These are phyloP conservation scores for Coregonus sp. DNA, from an alignment of 2,797 vertebrate genomes.

Conservation along the genomic window DNA sequence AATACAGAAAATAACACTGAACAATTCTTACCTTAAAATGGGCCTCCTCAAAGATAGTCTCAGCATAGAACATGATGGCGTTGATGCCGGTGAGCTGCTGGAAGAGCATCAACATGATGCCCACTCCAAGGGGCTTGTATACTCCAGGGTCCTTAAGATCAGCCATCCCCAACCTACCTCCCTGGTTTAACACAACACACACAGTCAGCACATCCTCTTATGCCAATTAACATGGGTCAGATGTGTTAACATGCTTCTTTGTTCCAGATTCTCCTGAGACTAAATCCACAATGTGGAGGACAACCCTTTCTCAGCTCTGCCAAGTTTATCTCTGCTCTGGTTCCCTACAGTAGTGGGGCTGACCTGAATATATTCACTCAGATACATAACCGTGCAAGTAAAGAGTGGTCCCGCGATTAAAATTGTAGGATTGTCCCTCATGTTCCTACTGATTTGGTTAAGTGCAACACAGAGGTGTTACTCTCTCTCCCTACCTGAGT, in stretches of 20 bases:
- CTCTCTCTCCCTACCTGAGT: neutral
- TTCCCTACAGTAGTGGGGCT: neutral
- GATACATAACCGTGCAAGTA: too few species aligned
- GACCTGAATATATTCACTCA: neutral
- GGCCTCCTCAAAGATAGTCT: slow-evolving; percentile 88
- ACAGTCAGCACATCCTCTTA: neutral
- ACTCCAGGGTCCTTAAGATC: slow-evolving; percentile 80
- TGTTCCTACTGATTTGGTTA: neutral
- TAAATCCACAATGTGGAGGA: neutral
- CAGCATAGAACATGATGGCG: slow-evolving; percentile 92
- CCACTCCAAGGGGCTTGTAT: slow-evolving; percentile 87
- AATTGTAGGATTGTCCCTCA: neutral
- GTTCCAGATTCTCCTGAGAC: neutral
- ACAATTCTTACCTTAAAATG: slow-evolving; percentile 79
- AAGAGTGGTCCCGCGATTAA: neutral
- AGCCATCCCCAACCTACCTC: slow-evolving; percentile 66
- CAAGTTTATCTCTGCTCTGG: neutral
- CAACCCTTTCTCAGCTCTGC: neutral
- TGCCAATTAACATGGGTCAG: neutral
- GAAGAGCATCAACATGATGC: slow-evolving; percentile 86
- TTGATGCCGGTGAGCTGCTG: slow-evolving; percentile 94
- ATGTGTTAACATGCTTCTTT: neutral
- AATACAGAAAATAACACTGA: neutral
- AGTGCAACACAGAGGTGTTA: neutral
- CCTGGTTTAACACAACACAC: slow-evolving; percentile 49